Conservation (phyloP, 2,888 invertebrate species). For the Tetranychus truncatus region DNA sequence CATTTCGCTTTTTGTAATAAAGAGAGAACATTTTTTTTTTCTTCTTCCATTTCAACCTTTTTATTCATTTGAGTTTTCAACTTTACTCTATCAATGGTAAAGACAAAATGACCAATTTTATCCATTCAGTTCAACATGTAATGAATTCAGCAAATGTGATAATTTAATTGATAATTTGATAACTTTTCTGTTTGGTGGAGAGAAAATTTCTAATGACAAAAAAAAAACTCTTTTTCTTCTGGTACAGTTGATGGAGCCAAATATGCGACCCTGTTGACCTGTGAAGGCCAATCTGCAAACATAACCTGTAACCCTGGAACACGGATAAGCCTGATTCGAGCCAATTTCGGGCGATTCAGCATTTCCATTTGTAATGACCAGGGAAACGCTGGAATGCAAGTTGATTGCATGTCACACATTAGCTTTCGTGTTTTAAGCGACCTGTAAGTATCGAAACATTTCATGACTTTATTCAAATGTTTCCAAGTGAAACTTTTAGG, state of each 20-base stretch:
- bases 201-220: neutral
- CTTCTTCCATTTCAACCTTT: neutral
- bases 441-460: constrained; percentile 43
- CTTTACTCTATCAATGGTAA: too few relatives aligned
- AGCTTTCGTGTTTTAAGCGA: constrained; percentile 68
- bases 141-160: too few relatives aligned
- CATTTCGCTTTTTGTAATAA: neutral
- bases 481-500: neutral
- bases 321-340: constrained; percentile 69
- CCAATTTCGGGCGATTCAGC: constrained; percentile 78
- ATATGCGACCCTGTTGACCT: constrained; percentile 29
- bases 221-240: neutral
- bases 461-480: neutral
- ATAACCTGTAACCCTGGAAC: constrained; percentile 43
- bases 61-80: neutral
- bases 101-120: too few relatives aligned
- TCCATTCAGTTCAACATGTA: too few relatives aligned
- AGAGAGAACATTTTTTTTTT: neutral
- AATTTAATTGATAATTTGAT: too few relatives aligned
- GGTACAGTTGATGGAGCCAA: constrained; percentile 28
- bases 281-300: neutral
- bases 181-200: neutral
- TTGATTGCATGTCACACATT: constrained; percentile 79
- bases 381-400: constrained; percentile 84
- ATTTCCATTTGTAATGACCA: constrained; percentile 89